Base-by-base conservation (phyloP, 1,140 invertebrate genomes). In the Bombus confusus region DNA sequence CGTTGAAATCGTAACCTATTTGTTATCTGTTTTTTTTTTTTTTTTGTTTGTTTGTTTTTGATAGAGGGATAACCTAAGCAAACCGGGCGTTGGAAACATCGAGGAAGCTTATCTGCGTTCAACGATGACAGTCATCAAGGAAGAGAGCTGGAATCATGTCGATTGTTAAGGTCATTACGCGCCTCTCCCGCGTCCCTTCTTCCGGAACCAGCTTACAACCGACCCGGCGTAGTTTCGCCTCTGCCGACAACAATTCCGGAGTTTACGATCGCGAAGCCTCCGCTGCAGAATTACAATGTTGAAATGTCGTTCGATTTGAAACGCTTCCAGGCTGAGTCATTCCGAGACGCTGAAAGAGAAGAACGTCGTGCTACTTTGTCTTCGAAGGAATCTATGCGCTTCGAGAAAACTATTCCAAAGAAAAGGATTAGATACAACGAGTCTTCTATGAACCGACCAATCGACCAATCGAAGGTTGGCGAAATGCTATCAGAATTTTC, bases 121-220 rank as follows among this genome's bases (percentile, higher is more conserved):
- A 39, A 69, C 80, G 80, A 64, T 76, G 73, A 83, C 72, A 57
- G 73, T 83, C 73, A 83, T 83, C 85, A 75, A 89, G 88, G 78
- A 90, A 90, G 85, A 80, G 81, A 84, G 81, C 88, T 87, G 57
- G 85, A 81, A 83, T 86, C 72, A 86, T 80, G 80, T 84, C 77
- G 88, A 89, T 90, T 89, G 88, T 77, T 89, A 87, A 90, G 81
- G 85, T 90, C 88, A 89, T 89, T 90, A 88, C 73, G 82, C 68
- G 72, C 68, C 88, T 80, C 88, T 77, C 80, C 88, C 81, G 57
- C 73, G 47, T 37, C 80, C 73, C 85, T 71, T 71, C 85, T 89
- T 90, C 88, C 88, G 88, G 87, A 79, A 76, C 79, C 83, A 37
- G 80, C 34, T 85, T 64, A 79, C 69, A 37, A 43, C 59, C 78